Evolutionary conservation across 2,888 invertebrate genomes (phyloP).

Genomic region (Aspidiotus destructor): DNA sequence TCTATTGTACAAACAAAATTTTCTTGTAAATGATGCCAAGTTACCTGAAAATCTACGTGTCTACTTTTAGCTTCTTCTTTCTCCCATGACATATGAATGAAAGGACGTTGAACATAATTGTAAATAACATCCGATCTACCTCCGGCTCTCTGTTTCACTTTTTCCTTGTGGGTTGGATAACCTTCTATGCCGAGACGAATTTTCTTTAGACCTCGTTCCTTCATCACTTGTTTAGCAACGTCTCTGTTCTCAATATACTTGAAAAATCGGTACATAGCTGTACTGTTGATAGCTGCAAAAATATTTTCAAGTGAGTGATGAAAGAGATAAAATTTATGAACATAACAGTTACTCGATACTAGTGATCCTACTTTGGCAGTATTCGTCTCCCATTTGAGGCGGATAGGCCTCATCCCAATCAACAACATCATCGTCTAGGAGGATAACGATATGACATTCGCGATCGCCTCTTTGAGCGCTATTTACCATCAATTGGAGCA

Average conservation of each 20-base stretch:
- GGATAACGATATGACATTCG: constrained; percentile 93
- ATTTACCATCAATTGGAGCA: constrained; percentile 92
- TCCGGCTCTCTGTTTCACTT: constrained; percentile 89
- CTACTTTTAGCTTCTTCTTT: constrained; percentile 98
- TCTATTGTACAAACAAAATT: background rate
- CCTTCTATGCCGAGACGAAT: constrained; percentile 98
- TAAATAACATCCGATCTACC: constrained; percentile 96
- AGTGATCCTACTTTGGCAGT: constrained; percentile 70
- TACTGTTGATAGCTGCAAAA: constrained; percentile 75
- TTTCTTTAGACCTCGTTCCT: constrained; percentile 96
- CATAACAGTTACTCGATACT: background rate
- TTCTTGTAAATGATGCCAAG: background rate
- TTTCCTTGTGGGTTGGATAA: constrained; percentile 98
- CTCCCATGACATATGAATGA: constrained; percentile 99
- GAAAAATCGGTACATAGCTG: constrained; percentile 93
- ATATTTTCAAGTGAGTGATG: constrained; percentile 29
- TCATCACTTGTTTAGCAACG: constrained; percentile 97
- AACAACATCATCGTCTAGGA: constrained; percentile 87
- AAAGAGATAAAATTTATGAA: background rate
- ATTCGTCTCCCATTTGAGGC: constrained; percentile 99
- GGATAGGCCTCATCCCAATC: constrained; percentile 99
- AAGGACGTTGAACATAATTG: constrained; percentile 98
- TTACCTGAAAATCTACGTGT: constrained; percentile 81
- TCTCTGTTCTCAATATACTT: constrained; percentile 99
- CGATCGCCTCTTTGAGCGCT: constrained; percentile 89